Evolutionary conservation across 2,888 invertebrate species (phyloP).

Genomic region (Anthrax anthrax): DNA sequence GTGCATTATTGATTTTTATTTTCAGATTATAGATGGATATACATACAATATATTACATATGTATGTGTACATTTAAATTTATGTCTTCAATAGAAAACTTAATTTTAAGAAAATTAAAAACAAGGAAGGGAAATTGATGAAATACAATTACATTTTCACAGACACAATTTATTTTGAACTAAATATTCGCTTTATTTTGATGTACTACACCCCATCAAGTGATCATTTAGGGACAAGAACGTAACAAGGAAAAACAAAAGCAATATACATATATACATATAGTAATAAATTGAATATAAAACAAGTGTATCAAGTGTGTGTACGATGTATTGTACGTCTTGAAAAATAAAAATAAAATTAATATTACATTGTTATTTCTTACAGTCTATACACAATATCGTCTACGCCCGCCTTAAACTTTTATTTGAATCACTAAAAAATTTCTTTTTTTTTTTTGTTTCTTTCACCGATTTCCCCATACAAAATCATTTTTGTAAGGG

Average conservation of each 20-base stretch:
- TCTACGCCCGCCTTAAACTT: constrained; percentile 2
- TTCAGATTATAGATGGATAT: too few relatives aligned
- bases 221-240: background rate
- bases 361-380: constrained; percentile 4
- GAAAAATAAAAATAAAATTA: background rate
- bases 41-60: too few relatives aligned
- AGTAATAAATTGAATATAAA: too few relatives aligned
- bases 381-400: background rate
- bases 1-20: constrained; percentile 8
- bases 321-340: background rate
- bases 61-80: constrained; percentile 7
- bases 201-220: background rate
- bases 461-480: background rate
- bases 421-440: background rate
- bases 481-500: constrained; percentile 6
- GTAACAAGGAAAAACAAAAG: background rate
- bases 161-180: background rate
- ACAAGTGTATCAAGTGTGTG: background rate
- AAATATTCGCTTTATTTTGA: too few relatives aligned
- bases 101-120: constrained; percentile 2
- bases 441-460: background rate
- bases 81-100: constrained; percentile 8
- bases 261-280: too few relatives aligned
- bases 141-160: too few relatives aligned
- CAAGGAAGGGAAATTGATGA: background rate